phyloP scores from a whole-genome alignment of 2,888 invertebrate genomes.

The Drosophila infuscata region DNA sequence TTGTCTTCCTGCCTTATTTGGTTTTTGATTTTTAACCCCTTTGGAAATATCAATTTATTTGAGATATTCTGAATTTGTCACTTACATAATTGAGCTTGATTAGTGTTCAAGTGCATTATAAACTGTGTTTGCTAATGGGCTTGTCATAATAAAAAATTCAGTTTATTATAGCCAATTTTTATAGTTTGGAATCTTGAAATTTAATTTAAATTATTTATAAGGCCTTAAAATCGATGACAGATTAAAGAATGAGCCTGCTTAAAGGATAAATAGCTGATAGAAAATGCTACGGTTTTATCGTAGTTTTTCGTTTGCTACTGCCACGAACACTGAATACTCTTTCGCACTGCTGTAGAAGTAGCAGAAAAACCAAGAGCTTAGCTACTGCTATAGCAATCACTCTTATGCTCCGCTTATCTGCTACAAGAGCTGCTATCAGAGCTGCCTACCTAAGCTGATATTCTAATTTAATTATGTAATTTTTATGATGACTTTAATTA shows the following conservation, averaged over 20 bases:
- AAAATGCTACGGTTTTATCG: not conserved
- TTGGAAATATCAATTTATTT: not conserved
- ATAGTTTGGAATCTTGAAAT: not conserved
- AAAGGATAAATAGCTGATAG: not conserved
- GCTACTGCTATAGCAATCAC: not conserved
- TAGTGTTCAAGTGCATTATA: not conserved
- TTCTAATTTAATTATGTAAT: not conserved
- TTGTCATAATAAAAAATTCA: not conserved
- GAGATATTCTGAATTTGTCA: not conserved
- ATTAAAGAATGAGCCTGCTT: not conserved
- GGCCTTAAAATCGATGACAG: not conserved
- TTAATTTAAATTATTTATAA: not conserved
- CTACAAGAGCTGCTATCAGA: not conserved
- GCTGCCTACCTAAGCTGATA: not conserved
- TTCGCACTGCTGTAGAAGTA: not conserved
- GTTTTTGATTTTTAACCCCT: constrained; percentile 13
- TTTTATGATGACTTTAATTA: not conserved
- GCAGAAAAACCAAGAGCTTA: not conserved
- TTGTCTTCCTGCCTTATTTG: constrained; percentile 9
- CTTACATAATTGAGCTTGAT: not conserved
- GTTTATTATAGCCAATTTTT: not conserved
- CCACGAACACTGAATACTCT: not conserved
- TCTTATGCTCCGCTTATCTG: not conserved
- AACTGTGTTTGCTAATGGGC: not conserved
- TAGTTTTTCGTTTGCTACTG: not conserved